Evolutionary conservation across 2,797 vertebrate species (phyloP).

Genomic region (Macropodus opercularis): DNA sequence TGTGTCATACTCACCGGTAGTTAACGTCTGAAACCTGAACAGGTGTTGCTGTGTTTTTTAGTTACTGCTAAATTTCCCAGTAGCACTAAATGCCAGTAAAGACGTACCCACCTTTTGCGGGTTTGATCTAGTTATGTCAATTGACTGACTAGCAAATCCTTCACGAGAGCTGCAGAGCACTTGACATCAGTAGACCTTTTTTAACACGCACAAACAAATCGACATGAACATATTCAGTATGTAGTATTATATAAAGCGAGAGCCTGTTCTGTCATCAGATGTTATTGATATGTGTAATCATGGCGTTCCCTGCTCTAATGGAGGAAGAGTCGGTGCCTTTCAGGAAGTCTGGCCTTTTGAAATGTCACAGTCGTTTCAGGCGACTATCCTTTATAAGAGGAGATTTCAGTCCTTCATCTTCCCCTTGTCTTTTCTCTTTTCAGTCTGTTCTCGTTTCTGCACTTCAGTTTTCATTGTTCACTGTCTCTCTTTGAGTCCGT

Average conservation of each 20-base stretch:
- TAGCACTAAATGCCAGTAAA: slow-evolving; percentile 44
- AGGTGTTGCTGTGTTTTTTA: slow-evolving; percentile 4
- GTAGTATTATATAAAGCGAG: slow-evolving; percentile 44
- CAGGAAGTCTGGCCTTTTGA: slow-evolving; percentile 79
- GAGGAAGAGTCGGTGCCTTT: slow-evolving; percentile 70
- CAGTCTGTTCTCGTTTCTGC: slow-evolving; percentile 26
- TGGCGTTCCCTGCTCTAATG: slow-evolving; percentile 63
- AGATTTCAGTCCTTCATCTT: slow-evolving; percentile 59
- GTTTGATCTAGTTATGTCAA: slow-evolving; percentile 55
- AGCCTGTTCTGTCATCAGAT: slow-evolving; percentile 54
- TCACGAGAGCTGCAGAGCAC: slow-evolving; percentile 33
- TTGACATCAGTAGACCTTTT: slow-evolving; percentile 46
- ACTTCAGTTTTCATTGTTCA: slow-evolving; percentile 45
- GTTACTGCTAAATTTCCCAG: slow-evolving; percentile 36
- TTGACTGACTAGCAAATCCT: slow-evolving; percentile 46
- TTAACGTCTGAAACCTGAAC: slow-evolving; percentile 16
- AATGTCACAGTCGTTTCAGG: slow-evolving; percentile 76
- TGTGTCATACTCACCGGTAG: background rate
- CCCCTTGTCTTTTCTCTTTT: slow-evolving; percentile 55
- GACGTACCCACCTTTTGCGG: slow-evolving; percentile 50
- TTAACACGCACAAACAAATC: background rate
- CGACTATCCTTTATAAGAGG: slow-evolving; percentile 61
- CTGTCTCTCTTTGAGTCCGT: slow-evolving; percentile 36
- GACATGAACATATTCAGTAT: slow-evolving; percentile 11
- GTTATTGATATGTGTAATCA: slow-evolving; percentile 76